These are phyloP conservation scores for Oryctolagus cuniculus DNA, from an alignment of 2,113 vertebrate genomes.

Conservation along the genomic window mOryCun1.1 NC_091440.1:69914001-69914500, in stretches of 20 bases:
- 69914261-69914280: conserved; percentile 8
- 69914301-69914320: background rate
- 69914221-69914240: conserved; percentile 19
- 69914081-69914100: no score
- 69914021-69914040: no score
- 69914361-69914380: background rate
- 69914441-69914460: background rate
- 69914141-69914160: no score
- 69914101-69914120: no score
- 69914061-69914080: no score
- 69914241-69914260: background rate
- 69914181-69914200: no score
- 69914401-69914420: background rate
- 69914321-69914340: background rate
- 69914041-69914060: no score
- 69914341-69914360: conserved; percentile 1
- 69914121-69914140: no score
- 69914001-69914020: no score
- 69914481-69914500: background rate
- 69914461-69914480: background rate
- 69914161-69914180: no score
- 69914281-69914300: background rate
- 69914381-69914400: background rate
- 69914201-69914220: background rate
- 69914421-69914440: background rate